Evolutionary conservation across 2,797 vertebrate species (phyloP).

Genomic region (Apogon talboti): DNA sequence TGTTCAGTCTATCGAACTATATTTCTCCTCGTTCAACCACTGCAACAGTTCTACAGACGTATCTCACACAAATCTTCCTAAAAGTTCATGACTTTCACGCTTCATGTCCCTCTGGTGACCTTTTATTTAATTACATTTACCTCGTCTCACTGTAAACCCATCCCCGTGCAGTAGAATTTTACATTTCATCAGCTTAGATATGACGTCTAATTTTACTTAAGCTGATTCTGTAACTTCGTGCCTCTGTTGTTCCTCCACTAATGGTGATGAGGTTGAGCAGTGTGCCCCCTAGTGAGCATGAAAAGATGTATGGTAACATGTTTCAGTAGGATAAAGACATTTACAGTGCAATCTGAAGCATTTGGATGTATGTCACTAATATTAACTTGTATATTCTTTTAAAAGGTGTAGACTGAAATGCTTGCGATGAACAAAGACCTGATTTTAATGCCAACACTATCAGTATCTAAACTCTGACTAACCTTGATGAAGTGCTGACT

Average conservation of each 20-base stretch:
- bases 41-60: not conserved
- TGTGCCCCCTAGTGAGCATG: constrained; percentile 45
- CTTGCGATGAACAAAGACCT: too few species aligned
- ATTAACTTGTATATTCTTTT: too few species aligned
- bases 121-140: too few species aligned
- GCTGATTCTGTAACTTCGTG: not conserved
- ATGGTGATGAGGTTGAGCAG: not conserved
- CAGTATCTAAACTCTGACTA: not conserved
- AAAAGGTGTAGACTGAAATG: too few species aligned
- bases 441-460: too few species aligned
- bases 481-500: not conserved
- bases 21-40: constrained; percentile 1
- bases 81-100: not conserved
- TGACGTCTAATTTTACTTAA: not conserved
- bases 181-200: not conserved
- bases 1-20: not conserved
- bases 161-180: not conserved
- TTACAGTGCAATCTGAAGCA: not conserved
- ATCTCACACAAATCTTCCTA: too few species aligned
- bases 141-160: too few species aligned
- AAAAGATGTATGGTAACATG: not conserved
- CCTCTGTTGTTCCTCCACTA: not conserved
- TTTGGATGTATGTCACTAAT: not conserved
- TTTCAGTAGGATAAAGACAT: not conserved
- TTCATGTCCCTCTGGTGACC: not conserved